phyloP scores from a whole-genome alignment of 2,888 invertebrate species.

The Hylaea fasciaria region DNA sequence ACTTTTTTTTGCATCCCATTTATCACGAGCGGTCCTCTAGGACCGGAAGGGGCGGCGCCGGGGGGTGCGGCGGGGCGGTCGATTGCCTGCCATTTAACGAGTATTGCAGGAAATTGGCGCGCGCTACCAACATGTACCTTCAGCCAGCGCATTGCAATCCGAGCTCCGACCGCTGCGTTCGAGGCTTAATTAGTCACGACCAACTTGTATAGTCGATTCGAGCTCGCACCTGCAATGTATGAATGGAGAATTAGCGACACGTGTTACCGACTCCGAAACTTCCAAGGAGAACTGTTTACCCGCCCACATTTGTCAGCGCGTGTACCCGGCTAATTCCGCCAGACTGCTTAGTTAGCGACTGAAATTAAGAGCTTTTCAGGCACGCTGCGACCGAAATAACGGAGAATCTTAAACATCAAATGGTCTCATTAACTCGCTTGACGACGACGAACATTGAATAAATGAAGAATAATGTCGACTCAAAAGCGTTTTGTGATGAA shows the following conservation, averaged over 20 bases:
- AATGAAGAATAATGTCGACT: conserved; percentile 34
- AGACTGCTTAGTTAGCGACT: conserved; percentile 39
- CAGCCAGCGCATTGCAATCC: conserved; percentile 47
- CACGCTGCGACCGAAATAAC: conserved; percentile 20
- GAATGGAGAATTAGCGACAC: conserved; percentile 46
- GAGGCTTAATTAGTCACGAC: conserved; percentile 61
- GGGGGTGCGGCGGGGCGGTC: conserved; percentile 41
- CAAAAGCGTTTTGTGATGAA: conserved; percentile 34
- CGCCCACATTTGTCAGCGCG: conserved; percentile 38
- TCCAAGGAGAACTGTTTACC: conserved; percentile 30
- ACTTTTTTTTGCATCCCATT: conserved; percentile 47
- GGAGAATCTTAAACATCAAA: conserved; percentile 25
- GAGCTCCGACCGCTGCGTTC: conserved; percentile 45
- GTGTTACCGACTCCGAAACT: conserved; percentile 38
- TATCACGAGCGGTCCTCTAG: conserved; percentile 43
- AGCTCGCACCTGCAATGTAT: conserved; percentile 35
- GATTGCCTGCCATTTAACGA: conserved; percentile 66
- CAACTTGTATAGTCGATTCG: conserved; percentile 47
- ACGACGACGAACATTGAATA: conserved; percentile 38
- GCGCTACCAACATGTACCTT: conserved; percentile 39
- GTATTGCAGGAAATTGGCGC: conserved; percentile 72
- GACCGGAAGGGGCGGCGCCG: conserved; percentile 46
- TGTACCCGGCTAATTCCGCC: conserved; percentile 37
- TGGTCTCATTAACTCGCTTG: conserved; percentile 37
- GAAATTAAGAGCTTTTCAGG: conserved; percentile 36